phyloP scores from a whole-genome alignment of 2,113 vertebrate species.

The Saimiri boliviensis region DNA sequence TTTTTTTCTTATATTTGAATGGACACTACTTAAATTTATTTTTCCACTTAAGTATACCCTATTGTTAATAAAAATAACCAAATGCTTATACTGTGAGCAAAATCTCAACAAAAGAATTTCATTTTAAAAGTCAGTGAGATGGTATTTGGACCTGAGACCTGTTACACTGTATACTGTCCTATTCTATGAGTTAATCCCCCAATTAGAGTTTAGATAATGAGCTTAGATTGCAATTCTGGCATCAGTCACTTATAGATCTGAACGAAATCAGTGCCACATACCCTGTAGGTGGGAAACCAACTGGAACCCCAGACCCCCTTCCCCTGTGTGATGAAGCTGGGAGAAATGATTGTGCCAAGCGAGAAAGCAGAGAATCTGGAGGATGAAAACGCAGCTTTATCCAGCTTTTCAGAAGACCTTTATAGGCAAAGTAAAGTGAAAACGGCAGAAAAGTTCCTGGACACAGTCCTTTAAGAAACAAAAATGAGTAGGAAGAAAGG shows the following conservation, averaged over 20 bases:
- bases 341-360: background rate
- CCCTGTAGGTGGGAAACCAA: background rate
- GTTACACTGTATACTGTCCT: background rate
- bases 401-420: conserved; percentile 57
- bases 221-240: background rate
- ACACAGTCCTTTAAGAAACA: conserved; percentile 66
- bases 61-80: background rate
- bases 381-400: background rate
- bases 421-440: conserved; percentile 59
- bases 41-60: background rate
- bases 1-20: conserved; percentile 64
- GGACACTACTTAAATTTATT: conserved; percentile 66
- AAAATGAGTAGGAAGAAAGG: conserved; percentile 57
- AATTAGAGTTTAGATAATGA: background rate
- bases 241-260: background rate
- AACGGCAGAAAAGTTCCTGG: conserved; percentile 70
- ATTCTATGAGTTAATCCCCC: background rate
- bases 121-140: background rate
- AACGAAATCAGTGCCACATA: background rate
- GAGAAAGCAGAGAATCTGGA: background rate
- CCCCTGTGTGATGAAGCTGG: background rate
- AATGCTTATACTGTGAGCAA: conserved; percentile 18
- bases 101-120: conserved; percentile 21
- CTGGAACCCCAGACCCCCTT: background rate
- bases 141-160: background rate